Conservation (phyloP, 2,113 vertebrate species). For the Triplophysa dalaica region DNA sequence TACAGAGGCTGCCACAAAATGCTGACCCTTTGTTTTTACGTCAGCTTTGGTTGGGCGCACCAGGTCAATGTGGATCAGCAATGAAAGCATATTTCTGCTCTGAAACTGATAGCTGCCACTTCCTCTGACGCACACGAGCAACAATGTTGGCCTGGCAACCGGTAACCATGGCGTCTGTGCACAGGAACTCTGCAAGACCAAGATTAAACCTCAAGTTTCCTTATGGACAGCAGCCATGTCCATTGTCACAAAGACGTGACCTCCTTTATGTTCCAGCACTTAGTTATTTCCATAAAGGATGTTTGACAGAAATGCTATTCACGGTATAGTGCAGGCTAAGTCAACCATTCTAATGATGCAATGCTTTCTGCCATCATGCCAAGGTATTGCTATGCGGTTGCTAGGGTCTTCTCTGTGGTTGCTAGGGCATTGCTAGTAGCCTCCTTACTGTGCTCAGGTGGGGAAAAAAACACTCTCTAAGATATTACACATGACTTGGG, state of each 20-base stretch:
- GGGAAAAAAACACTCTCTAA: no score
- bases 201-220: constrained; percentile 43
- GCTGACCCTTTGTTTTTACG: background rate
- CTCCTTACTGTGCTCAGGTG: no score
- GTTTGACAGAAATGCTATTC: background rate
- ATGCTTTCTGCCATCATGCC: background rate
- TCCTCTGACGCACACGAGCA: constrained; percentile 38
- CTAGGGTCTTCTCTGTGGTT: background rate
- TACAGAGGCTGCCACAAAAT: background rate
- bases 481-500: no score
- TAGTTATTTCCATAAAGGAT: background rate
- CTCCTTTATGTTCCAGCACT: background rate
- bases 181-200: constrained; percentile 48
- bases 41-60: background rate
- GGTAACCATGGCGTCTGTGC: constrained; percentile 19
- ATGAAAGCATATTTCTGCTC: constrained; percentile 28
- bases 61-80: constrained; percentile 29
- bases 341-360: background rate
- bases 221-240: constrained; percentile 24
- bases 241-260: constrained; percentile 6
- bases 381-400: background rate
- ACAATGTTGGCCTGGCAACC: constrained; percentile 34
- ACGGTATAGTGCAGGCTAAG: background rate
- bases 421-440: no score
- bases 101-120: constrained; percentile 26